A percentile compares a stretch with the other conserved stretches of the same genome.
phyloP scores from a whole-genome alignment of 2,888 invertebrate species.

The Epistrophella euchroma region DNA sequence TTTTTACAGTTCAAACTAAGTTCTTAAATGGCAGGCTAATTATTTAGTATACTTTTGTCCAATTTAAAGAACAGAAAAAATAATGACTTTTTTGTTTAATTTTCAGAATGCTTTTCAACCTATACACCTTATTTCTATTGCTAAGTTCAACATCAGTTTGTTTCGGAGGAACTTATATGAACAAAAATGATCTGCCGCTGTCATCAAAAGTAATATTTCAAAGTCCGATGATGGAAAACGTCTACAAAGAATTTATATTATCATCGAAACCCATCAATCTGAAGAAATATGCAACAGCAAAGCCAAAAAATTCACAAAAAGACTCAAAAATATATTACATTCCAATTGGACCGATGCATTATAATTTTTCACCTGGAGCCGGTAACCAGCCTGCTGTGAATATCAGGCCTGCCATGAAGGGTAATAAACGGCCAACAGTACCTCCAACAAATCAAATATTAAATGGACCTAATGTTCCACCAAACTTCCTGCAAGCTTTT shows the following conservation, averaged over 20 bases:
- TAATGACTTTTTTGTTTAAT: constrained; percentile 6
- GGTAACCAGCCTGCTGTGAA: constrained; percentile 84
- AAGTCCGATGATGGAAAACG: constrained; percentile 80
- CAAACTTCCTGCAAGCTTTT: constrained; percentile 13
- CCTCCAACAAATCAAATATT: background rate
- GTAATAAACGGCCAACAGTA: constrained; percentile 32
- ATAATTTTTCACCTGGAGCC: constrained; percentile 92
- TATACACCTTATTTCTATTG: constrained; percentile 41
- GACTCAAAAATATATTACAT: constrained; percentile 95
- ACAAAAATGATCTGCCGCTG: constrained; percentile 64
- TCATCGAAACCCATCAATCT: constrained; percentile 81
- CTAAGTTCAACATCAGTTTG: constrained; percentile 24
- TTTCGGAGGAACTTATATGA: constrained; percentile 39
- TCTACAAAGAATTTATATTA: constrained; percentile 81
- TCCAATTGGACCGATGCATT: constrained; percentile 92
- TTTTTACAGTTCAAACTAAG: no score
- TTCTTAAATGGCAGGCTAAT: no score
- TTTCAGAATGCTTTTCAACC: constrained; percentile 58
- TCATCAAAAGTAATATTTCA: constrained; percentile 79
- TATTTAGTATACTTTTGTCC: no score
- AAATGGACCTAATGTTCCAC: constrained; percentile 9
- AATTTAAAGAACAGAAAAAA: background rate
- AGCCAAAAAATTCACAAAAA: constrained; percentile 82
- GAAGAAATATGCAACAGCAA: constrained; percentile 81
- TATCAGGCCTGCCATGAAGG: no score